Evolutionary conservation across 2,888 invertebrate species (phyloP), one percentile per base, ranked within the genome.

Genomic region (Diarsia brunnea): DNA sequence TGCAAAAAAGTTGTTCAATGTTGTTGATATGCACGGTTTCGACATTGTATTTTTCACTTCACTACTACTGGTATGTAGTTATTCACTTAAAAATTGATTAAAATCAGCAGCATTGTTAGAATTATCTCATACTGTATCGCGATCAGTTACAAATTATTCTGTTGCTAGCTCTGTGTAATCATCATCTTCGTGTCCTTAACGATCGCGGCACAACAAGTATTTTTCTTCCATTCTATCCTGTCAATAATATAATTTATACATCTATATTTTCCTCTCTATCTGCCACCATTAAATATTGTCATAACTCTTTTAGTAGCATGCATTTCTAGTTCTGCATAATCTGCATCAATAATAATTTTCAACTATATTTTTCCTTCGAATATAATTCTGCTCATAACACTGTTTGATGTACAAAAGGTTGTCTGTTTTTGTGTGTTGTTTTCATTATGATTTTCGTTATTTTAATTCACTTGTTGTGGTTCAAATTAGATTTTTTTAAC

Each of bases 41-140:
- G 8, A 43, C 43, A 43, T 63, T n/a, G n/a, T 8, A n/a, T n/a
- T 8, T 14, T n/a, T 63, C n/a, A n/a, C 38, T 38, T 38, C 38
- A 38, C 38, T 38, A 38, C 38, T 38, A 38, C 38, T 38, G 38
- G 38, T 38, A 38, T 38, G 4, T 38, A 38, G 8, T 7, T 38
- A 38, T 38, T 7, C 38, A 38, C 38, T 38, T 38, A 38, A 38
- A n/a, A 43, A 58, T 71, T 64, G 47, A 80, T 71, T 49, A 47
- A 71, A 61, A 67, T 82, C 21, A 60, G 31, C 67, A 58, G 55
- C 8, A 68, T n/a, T 19, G 0, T 69, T 76, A 63, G 1, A 43
- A 70, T 55, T 63, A 70, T 80, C n/a, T 69, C 14, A 16, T 21
- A 21, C n/a, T 69, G 55, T 51, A 72, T 45, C n/a, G 21, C 21